Percentiles rank a stretch among this genome's conserved stretches.
These are phyloP conservation scores for Thecophora atra DNA, from an alignment of 2,888 invertebrate genomes.

Conservation along the genomic window DNA sequence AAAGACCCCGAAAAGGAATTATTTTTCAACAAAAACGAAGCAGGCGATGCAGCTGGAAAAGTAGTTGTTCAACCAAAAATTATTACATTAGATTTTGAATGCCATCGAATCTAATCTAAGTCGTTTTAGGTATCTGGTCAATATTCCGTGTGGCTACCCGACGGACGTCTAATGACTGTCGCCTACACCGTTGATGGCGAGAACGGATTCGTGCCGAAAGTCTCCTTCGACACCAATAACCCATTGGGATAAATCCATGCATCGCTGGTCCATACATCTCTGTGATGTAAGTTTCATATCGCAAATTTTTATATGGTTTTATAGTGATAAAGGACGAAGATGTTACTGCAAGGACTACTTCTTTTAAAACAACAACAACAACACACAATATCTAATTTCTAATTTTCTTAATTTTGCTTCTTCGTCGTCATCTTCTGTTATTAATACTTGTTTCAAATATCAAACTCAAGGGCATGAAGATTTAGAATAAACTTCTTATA, in stretches of 20 bases:
- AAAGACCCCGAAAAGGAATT: constrained; percentile 75
- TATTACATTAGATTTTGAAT: not conserved
- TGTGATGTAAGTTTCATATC: constrained; percentile 5
- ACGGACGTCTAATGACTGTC: constrained; percentile 78
- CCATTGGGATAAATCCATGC: constrained; percentile 65
- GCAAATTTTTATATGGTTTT: not conserved
- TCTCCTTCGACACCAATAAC: constrained; percentile 73
- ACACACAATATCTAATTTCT: constrained; percentile 27
- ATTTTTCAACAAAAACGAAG: constrained; percentile 76
- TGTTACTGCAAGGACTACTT: not conserved
- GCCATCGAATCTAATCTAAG: not conserved
- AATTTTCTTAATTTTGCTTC: constrained; percentile 7
- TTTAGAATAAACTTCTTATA: constrained; percentile 1
- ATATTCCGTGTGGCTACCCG: constrained; percentile 75
- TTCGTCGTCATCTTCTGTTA: constrained; percentile 26
- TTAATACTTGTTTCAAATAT: not conserved
- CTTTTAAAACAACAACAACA: constrained; percentile 29
- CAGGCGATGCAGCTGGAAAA: constrained; percentile 73
- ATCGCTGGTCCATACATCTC: not conserved
- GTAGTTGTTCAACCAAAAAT: constrained; percentile 52
- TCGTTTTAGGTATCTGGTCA: constrained; percentile 69
- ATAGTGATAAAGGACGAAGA: constrained; percentile 17
- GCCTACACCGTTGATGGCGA: constrained; percentile 77
- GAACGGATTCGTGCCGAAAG: constrained; percentile 77
- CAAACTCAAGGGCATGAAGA: not conserved